Conservation (phyloP, 2,797 vertebrate species). For the Notamacropus eugenii region DNA sequence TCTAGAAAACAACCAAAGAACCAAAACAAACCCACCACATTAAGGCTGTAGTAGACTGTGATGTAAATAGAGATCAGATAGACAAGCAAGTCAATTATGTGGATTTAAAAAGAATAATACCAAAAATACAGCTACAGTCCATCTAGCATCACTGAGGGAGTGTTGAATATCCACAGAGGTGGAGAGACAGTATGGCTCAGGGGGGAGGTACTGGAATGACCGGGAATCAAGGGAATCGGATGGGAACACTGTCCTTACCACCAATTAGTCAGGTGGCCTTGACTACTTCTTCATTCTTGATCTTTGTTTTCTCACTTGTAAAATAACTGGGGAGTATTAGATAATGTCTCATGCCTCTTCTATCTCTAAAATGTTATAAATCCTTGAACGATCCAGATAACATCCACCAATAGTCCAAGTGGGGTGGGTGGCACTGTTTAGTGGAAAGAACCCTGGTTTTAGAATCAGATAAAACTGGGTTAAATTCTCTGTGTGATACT, state of each 20-base stretch:
- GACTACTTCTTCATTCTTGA: background rate
- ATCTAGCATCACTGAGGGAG: background rate
- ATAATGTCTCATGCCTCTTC: background rate
- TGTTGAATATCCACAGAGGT: background rate
- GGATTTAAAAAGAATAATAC: background rate
- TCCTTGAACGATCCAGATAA: background rate
- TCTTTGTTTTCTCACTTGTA: background rate
- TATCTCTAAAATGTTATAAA: background rate
- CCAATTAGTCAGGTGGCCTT: background rate
- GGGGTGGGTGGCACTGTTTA: background rate
- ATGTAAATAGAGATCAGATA: conserved; percentile 31
- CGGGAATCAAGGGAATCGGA: background rate
- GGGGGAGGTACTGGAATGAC: background rate
- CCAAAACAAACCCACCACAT: background rate
- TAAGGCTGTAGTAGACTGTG: background rate
- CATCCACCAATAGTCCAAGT: background rate
- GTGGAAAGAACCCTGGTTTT: background rate
- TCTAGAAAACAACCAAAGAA: conserved; percentile 13
- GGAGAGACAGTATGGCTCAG: background rate
- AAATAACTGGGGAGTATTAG: background rate
- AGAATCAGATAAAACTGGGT: background rate
- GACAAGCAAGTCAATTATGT: conserved; percentile 11
- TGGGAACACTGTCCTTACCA: background rate
- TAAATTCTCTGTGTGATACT: background rate
- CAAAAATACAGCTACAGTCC: background rate